Evolutionary conservation across 2,797 vertebrate genomes (phyloP).

Genomic region (Typhlichthys eigenmanni): DNA sequence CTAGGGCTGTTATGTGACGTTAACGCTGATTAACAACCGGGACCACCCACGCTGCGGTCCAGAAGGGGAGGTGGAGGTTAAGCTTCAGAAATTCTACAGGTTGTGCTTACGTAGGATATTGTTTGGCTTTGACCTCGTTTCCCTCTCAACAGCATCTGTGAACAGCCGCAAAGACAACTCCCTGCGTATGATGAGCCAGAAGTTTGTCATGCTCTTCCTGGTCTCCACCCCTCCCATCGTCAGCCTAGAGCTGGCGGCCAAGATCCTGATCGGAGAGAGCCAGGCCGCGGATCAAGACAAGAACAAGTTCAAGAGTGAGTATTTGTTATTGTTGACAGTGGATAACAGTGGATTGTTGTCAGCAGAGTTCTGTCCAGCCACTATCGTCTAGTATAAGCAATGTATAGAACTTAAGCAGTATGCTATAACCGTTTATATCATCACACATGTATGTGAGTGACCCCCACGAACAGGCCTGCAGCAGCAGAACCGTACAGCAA

Average conservation of each 20-base stretch:
- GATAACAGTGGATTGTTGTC: background rate
- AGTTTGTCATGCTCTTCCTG: slow-evolving; percentile 97
- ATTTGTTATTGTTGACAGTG: background rate
- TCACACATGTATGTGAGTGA: too few relatives aligned
- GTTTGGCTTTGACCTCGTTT: background rate
- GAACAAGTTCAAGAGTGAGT: slow-evolving; percentile 99
- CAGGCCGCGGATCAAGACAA: slow-evolving; percentile 88
- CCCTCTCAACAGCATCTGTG: slow-evolving; percentile 78
- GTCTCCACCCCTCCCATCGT: slow-evolving; percentile 89
- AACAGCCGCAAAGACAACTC: slow-evolving; percentile 97
- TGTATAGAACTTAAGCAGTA: too few relatives aligned
- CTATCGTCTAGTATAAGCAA: too few relatives aligned
- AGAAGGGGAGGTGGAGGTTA: too few relatives aligned
- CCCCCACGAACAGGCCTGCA: too few relatives aligned
- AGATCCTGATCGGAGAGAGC: slow-evolving; percentile 94
- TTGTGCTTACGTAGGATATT: too few relatives aligned
- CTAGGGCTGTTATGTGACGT: background rate
- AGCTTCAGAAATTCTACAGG: too few relatives aligned
- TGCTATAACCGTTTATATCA: too few relatives aligned
- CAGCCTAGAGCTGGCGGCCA: slow-evolving; percentile 93
- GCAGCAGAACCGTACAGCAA: too few relatives aligned
- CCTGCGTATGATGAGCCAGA: slow-evolving; percentile 96
- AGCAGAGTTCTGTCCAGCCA: background rate
- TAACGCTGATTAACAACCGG: background rate
- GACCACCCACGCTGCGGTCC: too few relatives aligned